These are phyloP conservation scores for Geotrupes spiniger DNA, from an alignment of 2,888 invertebrate species.

Conservation along the genomic window DNA sequence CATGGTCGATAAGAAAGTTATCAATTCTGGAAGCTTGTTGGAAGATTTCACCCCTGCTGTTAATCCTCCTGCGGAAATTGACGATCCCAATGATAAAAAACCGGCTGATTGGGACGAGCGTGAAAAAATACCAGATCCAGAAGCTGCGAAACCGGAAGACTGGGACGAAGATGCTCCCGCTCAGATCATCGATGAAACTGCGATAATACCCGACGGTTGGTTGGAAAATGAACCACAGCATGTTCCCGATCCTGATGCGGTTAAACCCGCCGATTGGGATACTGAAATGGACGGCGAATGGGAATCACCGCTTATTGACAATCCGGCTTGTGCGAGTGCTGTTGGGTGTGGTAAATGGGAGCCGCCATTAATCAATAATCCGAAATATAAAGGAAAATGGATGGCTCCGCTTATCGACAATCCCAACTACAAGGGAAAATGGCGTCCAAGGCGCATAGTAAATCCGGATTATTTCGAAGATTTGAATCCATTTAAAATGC, in stretches of 20 bases:
- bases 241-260: conserved; percentile 81
- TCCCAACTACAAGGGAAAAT: conserved; percentile 94
- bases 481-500: conserved; percentile 84
- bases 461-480: conserved; percentile 95
- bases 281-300: conserved; percentile 98
- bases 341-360: conserved; percentile 93
- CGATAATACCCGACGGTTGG: conserved; percentile 88
- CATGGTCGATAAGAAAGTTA: conserved; percentile 77
- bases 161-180: conserved; percentile 96
- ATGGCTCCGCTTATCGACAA: conserved; percentile 84
- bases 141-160: conserved; percentile 87
- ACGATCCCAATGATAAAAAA: conserved; percentile 81
- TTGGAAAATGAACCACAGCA: conserved; percentile 86
- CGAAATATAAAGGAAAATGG: conserved; percentile 92
- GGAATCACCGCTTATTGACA: conserved; percentile 92
- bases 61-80: conserved; percentile 92
- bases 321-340: conserved; percentile 76
- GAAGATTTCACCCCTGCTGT: conserved; percentile 91
- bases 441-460: conserved; percentile 80
- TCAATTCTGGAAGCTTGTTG: conserved; percentile 82
- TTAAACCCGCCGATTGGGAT: conserved; percentile 95
- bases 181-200: conserved; percentile 81
- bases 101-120: conserved; percentile 97
- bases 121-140: conserved; percentile 80
- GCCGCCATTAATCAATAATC: conserved; percentile 81